phyloP scores from a whole-genome alignment of 1,140 invertebrate species.

The Limonius californicus region DNA sequence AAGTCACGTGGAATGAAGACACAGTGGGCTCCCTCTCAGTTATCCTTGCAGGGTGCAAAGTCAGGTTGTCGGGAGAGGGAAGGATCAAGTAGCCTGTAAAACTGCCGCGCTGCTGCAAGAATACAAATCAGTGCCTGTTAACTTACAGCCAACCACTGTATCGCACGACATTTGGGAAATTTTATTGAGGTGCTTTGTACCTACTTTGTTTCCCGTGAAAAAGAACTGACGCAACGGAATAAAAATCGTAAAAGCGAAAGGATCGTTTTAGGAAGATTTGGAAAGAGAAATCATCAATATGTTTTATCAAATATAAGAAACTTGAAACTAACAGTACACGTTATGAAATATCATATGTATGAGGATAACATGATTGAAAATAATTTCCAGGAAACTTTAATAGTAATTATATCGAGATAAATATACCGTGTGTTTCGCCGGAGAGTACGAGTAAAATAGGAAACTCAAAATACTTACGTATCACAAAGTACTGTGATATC shows the following conservation, averaged over 20 bases:
- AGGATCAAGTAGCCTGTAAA: constrained; percentile 30
- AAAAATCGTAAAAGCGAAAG: not conserved
- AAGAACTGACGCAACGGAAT: constrained; percentile 4
- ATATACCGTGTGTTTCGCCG: too few relatives aligned
- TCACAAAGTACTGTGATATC: too few relatives aligned
- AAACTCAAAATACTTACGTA: too few relatives aligned
- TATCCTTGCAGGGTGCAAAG: constrained; percentile 4
- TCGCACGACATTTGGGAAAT: constrained; percentile 29
- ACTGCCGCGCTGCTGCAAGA: constrained; percentile 25
- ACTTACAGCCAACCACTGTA: constrained; percentile 28
- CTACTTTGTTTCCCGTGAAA: constrained; percentile 27
- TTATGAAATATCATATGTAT: too few relatives aligned
- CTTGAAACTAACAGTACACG: too few relatives aligned
- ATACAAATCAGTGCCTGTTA: constrained; percentile 31
- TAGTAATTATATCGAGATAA: too few relatives aligned
- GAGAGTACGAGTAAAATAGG: too few relatives aligned
- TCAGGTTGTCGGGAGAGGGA: not conserved
- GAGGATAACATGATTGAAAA: too few relatives aligned
- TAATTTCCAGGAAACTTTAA: too few relatives aligned
- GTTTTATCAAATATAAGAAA: too few relatives aligned
- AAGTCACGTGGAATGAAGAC: constrained; percentile 18
- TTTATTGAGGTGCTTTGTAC: constrained; percentile 32
- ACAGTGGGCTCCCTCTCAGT: constrained; percentile 21
- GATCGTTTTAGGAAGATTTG: not conserved
- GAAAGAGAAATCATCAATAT: not conserved